These are phyloP conservation scores for Muntiacus reevesi DNA, from an alignment of 2,113 vertebrate genomes.

Conservation along the genomic window DNA sequence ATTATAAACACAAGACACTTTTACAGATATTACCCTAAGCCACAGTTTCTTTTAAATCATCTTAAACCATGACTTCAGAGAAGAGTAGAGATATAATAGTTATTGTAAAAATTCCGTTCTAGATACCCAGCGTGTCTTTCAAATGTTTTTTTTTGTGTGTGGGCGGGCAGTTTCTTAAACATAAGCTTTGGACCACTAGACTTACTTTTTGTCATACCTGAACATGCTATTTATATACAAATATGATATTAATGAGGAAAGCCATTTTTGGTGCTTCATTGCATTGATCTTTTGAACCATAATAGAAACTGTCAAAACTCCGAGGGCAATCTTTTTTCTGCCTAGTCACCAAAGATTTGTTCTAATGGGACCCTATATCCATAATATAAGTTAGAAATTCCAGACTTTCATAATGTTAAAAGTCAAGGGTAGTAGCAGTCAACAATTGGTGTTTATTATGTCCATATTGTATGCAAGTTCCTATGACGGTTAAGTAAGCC, in stretches of 20 bases:
- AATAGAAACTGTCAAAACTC: neutral
- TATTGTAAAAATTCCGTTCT: neutral
- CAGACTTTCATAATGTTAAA: neutral
- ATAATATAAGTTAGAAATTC: neutral
- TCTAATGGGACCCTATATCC: neutral
- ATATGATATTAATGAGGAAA: neutral
- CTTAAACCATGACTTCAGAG: neutral
- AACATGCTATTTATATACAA: neutral
- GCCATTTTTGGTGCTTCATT: neutral
- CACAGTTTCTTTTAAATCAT: neutral
- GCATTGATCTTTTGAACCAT: neutral
- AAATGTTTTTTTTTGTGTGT: neutral
- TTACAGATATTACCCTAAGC: neutral
- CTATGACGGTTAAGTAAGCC: neutral
- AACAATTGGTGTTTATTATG: conserved; percentile 1
- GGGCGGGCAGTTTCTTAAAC: neutral
- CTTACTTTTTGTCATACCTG: neutral
- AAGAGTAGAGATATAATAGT: neutral
- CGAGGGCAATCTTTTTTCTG: neutral
- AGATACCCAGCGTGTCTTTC: neutral
- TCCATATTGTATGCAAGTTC: neutral
- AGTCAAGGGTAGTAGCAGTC: neutral
- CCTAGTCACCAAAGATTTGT: neutral
- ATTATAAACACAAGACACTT: neutral
- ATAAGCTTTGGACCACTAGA: neutral